Evolutionary conservation across 2,797 vertebrate genomes (phyloP).

Genomic region (Gambusia yucatana): DNA sequence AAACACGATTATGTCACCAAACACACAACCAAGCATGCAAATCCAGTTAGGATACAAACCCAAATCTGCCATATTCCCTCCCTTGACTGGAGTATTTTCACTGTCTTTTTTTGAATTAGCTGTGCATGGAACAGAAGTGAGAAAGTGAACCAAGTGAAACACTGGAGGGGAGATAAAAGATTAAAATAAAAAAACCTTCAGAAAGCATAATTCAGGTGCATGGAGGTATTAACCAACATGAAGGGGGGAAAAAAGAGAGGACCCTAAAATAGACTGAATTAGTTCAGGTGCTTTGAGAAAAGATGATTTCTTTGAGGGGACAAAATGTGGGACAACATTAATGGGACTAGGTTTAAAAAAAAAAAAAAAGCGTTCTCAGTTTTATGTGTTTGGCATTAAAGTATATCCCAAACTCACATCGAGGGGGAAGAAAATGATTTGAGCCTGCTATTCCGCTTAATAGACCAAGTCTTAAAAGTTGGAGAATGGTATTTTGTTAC

Average conservation of each 20-base stretch:
- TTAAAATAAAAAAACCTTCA: conserved; percentile 4
- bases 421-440: conserved; percentile 1
- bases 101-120: conserved; percentile 96
- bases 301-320: conserved; percentile 24
- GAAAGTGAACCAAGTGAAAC: conserved; percentile 6
- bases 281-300: background rate
- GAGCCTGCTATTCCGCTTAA: conserved; percentile 5
- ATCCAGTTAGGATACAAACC: conserved; percentile 75
- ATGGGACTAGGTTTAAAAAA: conserved; percentile 49
- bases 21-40: conserved; percentile 2
- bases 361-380: conserved; percentile 15
- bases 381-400: conserved; percentile 36
- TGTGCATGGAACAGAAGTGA: conserved; percentile 58
- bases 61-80: conserved; percentile 90
- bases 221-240: conserved; percentile 29
- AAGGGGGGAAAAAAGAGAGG: conserved; percentile 12
- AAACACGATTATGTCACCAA: background rate
- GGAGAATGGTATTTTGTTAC: background rate
- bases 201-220: conserved; percentile 23
- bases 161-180: background rate
- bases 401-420: background rate
- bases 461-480: background rate
- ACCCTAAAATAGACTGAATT: conserved; percentile 32
- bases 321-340: conserved; percentile 55
- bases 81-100: conserved; percentile 92